A percentile compares a stretch with the other conserved stretches of the same genome.
Evolutionary conservation across 2,113 vertebrate species (phyloP).

Genomic region (Myotis brandtii): DNA sequence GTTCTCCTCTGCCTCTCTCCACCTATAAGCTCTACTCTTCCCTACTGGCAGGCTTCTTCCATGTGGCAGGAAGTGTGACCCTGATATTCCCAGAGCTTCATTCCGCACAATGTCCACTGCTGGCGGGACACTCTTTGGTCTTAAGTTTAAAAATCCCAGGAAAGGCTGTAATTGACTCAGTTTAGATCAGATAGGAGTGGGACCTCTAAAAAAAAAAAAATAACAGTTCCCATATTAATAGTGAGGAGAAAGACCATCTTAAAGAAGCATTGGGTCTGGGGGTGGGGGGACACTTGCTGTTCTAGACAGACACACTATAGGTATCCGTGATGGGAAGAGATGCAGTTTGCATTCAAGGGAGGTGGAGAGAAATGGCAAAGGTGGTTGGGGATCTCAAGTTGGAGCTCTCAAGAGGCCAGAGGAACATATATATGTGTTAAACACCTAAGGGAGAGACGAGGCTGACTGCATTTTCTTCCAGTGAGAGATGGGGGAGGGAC

Average conservation of each 20-base stretch:
- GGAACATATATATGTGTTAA: background rate
- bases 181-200: background rate
- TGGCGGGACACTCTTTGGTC: background rate
- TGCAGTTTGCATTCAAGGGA: background rate
- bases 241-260: background rate
- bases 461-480: background rate
- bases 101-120: background rate
- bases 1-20: background rate
- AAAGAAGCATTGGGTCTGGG: background rate
- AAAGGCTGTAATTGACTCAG: slow-evolving; percentile 18
- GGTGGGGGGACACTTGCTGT: no score
- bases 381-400: background rate
- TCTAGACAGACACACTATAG: background rate
- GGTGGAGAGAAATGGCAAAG: background rate
- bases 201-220: background rate
- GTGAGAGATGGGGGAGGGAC: background rate
- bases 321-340: no score
- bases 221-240: background rate
- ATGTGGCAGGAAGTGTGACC: background rate
- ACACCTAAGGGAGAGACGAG: background rate
- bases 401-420: background rate
- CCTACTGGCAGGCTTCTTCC: background rate
- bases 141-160: background rate
- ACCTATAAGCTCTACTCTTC: background rate
- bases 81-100: background rate